Evolutionary conservation across 1,140 invertebrate species (phyloP).

Genomic region (Drosophila arizonae): DNA sequence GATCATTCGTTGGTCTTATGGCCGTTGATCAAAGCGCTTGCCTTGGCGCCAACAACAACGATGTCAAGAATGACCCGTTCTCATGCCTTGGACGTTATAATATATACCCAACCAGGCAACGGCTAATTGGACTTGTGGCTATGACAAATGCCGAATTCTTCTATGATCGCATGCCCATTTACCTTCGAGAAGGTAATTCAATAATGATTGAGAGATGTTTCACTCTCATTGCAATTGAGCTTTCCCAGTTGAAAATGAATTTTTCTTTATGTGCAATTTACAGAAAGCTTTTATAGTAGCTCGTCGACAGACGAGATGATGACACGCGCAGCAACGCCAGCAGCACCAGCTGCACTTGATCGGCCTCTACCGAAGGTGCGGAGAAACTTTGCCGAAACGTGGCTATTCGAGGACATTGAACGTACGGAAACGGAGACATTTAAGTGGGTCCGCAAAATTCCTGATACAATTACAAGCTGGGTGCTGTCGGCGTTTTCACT

Average conservation of each 20-base stretch:
- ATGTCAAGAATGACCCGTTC: slow-evolving; percentile 69
- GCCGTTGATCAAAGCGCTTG: slow-evolving; percentile 94
- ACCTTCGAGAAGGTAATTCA: not conserved
- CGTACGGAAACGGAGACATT: slow-evolving; percentile 58
- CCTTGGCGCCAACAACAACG: slow-evolving; percentile 84
- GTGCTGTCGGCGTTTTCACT: slow-evolving; percentile 95
- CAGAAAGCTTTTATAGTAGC: no score
- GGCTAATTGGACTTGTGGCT: slow-evolving; percentile 72
- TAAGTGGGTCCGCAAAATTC: slow-evolving; percentile 85
- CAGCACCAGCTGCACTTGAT: not conserved
- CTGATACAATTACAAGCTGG: slow-evolving; percentile 97
- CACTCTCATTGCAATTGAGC: no score
- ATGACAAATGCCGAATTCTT: slow-evolving; percentile 77
- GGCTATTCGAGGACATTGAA: slow-evolving; percentile 78
- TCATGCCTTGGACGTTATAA: slow-evolving; percentile 75
- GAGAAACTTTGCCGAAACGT: slow-evolving; percentile 75
- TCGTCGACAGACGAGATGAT: no score
- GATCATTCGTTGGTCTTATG: slow-evolving; percentile 92
- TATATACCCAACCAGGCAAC: slow-evolving; percentile 71
- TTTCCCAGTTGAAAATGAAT: no score
- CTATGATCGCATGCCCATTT: slow-evolving; percentile 62
- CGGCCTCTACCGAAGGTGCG: slow-evolving; percentile 40
- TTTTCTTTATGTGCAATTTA: no score
- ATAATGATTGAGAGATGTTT: no score
- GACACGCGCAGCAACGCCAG: no score